Conservation (phyloP, 1,140 invertebrate species). For the Neelides sp. region DNA sequence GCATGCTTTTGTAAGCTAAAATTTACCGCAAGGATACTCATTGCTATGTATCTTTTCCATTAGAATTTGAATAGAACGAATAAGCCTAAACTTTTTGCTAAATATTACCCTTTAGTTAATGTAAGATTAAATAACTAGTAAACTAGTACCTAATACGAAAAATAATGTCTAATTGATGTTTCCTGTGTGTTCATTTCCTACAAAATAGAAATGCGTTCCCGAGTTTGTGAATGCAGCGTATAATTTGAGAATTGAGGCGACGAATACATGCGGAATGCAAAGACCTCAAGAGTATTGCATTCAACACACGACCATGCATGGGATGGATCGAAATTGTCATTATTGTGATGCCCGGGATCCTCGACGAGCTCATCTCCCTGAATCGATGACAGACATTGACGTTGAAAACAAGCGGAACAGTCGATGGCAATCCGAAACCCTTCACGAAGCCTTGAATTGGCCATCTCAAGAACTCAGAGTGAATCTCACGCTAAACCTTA, state of each 20-base stretch:
- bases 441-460: slow-evolving; percentile 81
- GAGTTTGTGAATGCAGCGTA: slow-evolving; percentile 94
- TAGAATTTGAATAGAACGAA: too few relatives aligned
- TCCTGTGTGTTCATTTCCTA: too few relatives aligned
- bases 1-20: too few relatives aligned
- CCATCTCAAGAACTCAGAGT: slow-evolving; percentile 82
- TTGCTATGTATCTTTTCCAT: too few relatives aligned
- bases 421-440: slow-evolving; percentile 99
- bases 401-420: slow-evolving; percentile 74
- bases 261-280: slow-evolving; percentile 84
- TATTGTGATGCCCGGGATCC: slow-evolving; percentile 43
- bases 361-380: slow-evolving; percentile 50
- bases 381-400: slow-evolving; percentile 82
- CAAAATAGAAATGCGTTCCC: slow-evolving; percentile 84
- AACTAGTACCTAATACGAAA: too few relatives aligned
- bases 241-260: slow-evolving; percentile 69
- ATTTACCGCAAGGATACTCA: too few relatives aligned
- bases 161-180: slow-evolving; percentile 1
- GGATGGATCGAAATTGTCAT: slow-evolving; percentile 46
- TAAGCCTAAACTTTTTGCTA: too few relatives aligned
- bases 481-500: slow-evolving; percentile 77
- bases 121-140: too few relatives aligned
- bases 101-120: slow-evolving; percentile 2
- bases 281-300: slow-evolving; percentile 70
- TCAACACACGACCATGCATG: slow-evolving; percentile 55